These are phyloP conservation scores for Lampris incognitus DNA, from an alignment of 2,113 vertebrate species.

Conservation along the genomic window DNA sequence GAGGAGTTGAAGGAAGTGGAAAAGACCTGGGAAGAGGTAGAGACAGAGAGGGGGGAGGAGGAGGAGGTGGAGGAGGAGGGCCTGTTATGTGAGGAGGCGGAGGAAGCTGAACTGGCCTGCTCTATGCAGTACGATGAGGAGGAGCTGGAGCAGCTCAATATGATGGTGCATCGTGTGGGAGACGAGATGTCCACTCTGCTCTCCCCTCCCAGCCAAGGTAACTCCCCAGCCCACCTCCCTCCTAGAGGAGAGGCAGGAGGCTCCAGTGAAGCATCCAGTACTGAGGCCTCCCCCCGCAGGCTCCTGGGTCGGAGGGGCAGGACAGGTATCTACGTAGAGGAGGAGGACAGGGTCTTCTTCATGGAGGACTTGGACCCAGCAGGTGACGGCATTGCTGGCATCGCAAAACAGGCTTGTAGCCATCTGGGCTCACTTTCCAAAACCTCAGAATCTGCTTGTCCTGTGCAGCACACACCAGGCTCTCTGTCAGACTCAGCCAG, in stretches of 20 bases:
- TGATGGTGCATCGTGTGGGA: slow-evolving; percentile 94
- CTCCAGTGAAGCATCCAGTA: slow-evolving; percentile 76
- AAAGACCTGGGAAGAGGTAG: slow-evolving; percentile 85
- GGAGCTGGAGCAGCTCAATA: slow-evolving; percentile 94
- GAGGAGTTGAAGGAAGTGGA: slow-evolving; percentile 83
- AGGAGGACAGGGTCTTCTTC: slow-evolving; percentile 93
- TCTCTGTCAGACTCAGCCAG: slow-evolving; percentile 53
- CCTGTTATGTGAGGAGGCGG: slow-evolving; percentile 86
- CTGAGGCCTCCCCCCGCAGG: slow-evolving; percentile 85
- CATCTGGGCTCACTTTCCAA: slow-evolving; percentile 57
- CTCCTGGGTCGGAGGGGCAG: slow-evolving; percentile 47
- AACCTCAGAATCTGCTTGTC: slow-evolving; percentile 57
- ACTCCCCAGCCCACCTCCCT: slow-evolving; percentile 86
- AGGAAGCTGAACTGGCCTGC: slow-evolving; percentile 92
- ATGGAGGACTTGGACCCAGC: slow-evolving; percentile 93
- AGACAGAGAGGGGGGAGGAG: slow-evolving; percentile 75
- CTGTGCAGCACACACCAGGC: slow-evolving; percentile 31
- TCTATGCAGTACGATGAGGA: slow-evolving; percentile 98
- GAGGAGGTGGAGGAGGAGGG: slow-evolving; percentile 85
- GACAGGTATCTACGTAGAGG: slow-evolving; percentile 74
- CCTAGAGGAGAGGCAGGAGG: slow-evolving; percentile 54
- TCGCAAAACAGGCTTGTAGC: slow-evolving; percentile 68
- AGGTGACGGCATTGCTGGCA: slow-evolving; percentile 72
- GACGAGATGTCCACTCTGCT: slow-evolving; percentile 96
- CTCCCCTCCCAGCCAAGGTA: slow-evolving; percentile 91